Conservation (phyloP, 2,113 vertebrate species). For the Agapornis roseicollis region DNA sequence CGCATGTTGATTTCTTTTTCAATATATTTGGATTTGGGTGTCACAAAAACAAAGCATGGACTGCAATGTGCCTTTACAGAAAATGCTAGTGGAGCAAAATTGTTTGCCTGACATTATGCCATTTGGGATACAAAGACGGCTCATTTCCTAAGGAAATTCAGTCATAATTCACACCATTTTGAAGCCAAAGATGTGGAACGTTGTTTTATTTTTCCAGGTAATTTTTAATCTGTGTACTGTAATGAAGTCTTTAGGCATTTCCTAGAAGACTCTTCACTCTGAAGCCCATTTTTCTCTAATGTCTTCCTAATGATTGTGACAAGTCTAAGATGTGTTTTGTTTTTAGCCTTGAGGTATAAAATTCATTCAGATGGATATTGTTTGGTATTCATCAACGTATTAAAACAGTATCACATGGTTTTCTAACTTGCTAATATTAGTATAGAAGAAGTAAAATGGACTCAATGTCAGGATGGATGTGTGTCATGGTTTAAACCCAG, state of each 20-base stretch:
- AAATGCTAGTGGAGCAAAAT: not conserved
- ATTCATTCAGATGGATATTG: not conserved
- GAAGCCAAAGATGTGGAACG: not conserved
- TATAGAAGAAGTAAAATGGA: not conserved
- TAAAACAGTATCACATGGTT: not conserved
- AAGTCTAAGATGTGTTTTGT: not conserved
- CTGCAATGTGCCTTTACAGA: not conserved
- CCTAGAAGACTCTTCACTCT: not conserved
- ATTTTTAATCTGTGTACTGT: not conserved
- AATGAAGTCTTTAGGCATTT: not conserved
- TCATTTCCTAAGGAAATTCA: not conserved
- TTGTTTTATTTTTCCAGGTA: not conserved
- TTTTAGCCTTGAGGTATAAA: not conserved
- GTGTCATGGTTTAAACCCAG: no score
- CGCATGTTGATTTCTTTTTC: not conserved
- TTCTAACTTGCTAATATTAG: accelerated
- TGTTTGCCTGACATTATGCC: not conserved
- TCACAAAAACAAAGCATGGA: not conserved
- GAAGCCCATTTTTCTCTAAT: not conserved
- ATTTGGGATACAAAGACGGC: not conserved
- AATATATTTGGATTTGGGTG: not conserved
- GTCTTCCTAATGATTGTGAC: not conserved
- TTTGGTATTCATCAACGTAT: not conserved
- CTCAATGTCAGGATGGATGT: not conserved
- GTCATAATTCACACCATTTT: not conserved